Evolutionary conservation across 2,113 vertebrate genomes (phyloP).

Genomic region (Vireo altiloquus): DNA sequence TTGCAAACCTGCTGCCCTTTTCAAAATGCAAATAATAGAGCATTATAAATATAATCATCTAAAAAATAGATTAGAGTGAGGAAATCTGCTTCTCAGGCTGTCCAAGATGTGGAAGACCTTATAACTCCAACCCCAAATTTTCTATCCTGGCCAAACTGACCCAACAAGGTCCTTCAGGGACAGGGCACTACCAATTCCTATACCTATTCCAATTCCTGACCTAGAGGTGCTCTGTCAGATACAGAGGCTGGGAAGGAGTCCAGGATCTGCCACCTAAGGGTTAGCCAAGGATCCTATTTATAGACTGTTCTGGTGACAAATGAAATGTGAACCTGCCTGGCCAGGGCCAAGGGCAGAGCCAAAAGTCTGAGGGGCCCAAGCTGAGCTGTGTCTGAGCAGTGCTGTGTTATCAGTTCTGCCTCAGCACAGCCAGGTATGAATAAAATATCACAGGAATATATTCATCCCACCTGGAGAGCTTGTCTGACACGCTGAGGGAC

Average conservation of each 20-base stretch:
- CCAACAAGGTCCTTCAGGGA: neutral
- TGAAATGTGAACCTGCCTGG: neutral
- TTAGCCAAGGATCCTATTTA: neutral
- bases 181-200: neutral
- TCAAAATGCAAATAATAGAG: neutral
- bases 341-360: neutral
- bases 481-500: neutral
- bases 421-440: neutral
- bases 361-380: neutral
- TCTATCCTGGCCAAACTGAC: neutral
- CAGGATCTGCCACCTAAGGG: neutral
- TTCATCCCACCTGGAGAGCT: neutral
- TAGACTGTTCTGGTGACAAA: neutral
- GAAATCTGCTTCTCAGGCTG: neutral
- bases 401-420: neutral
- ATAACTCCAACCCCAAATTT: neutral
- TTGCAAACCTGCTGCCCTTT: neutral
- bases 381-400: neutral
- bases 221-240: neutral
- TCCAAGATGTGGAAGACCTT: neutral
- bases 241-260: neutral
- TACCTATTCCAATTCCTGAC: neutral
- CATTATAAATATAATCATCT: neutral
- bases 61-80: neutral
- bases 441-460: neutral